Conservation (phyloP, 2,888 invertebrate species). For the Thereva unica region DNA sequence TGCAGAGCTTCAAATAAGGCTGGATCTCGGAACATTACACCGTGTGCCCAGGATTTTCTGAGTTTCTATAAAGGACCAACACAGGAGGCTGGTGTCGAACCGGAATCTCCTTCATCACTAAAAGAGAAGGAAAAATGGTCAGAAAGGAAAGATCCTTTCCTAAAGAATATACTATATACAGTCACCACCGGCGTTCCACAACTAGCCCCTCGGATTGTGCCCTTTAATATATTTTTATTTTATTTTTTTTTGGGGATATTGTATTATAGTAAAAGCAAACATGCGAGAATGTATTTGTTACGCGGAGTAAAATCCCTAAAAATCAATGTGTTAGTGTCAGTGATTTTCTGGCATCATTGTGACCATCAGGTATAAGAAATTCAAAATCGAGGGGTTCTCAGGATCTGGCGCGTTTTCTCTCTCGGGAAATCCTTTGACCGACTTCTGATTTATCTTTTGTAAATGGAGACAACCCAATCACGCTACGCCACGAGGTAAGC, state of each 20-base stretch:
- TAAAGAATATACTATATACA: background rate
- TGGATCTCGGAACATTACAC: slow-evolving; percentile 5
- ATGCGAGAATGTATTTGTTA: no score
- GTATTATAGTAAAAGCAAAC: no score
- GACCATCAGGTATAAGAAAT: slow-evolving; percentile 10
- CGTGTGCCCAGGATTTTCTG: background rate
- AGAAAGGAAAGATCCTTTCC: slow-evolving; percentile 2
- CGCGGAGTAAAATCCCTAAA: no score
- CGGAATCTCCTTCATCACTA: background rate
- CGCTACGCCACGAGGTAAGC: no score
- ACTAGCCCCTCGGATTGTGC: no score
- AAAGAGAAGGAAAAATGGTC: slow-evolving; percentile 11
- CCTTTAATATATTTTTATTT: no score
- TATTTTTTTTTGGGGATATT: no score
- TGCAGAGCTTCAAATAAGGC: slow-evolving; percentile 23
- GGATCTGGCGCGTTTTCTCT: slow-evolving; percentile 9
- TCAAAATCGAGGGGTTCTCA: background rate
- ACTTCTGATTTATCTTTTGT: slow-evolving; percentile 17
- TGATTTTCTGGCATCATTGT: slow-evolving; percentile 25
- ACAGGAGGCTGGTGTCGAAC: no score
- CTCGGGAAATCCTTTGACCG: slow-evolving; percentile 29
- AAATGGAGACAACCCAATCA: background rate
- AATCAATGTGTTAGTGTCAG: background rate
- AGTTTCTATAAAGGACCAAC: background rate
- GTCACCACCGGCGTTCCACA: no score